These are phyloP conservation scores for Lynx canadensis DNA, from an alignment of 2,113 vertebrate genomes.

Conservation along the genomic window DNA sequence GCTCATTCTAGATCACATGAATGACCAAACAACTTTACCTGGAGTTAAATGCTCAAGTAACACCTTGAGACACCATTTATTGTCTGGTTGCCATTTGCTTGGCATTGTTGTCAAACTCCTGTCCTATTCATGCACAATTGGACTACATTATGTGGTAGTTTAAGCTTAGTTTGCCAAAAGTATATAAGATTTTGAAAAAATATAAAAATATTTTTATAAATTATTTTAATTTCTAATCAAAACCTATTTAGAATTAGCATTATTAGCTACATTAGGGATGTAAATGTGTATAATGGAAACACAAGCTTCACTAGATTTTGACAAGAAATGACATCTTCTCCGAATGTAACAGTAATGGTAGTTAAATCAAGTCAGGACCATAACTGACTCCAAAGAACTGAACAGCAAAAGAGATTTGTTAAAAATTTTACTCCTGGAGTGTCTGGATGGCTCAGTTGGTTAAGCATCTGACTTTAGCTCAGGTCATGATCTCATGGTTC, in stretches of 20 bases:
- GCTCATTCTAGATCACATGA: not conserved
- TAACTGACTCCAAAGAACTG: not conserved
- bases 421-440: too few relatives aligned
- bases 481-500: too few relatives aligned
- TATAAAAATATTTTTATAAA: not conserved
- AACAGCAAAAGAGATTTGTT: not conserved
- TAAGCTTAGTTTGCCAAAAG: not conserved
- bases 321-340: not conserved
- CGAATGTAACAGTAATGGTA: not conserved
- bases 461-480: too few relatives aligned
- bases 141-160: not conserved
- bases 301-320: not conserved
- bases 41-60: not conserved
- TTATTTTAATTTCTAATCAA: not conserved
- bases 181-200: not conserved
- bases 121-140: not conserved
- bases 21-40: not conserved
- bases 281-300: not conserved
- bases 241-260: not conserved
- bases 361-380: not conserved
- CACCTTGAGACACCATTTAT: not conserved
- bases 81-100: not conserved
- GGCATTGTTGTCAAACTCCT: not conserved
- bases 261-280: not conserved
- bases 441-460: too few relatives aligned